These are phyloP conservation scores for Eledona agricola DNA, from an alignment of 2,888 invertebrate species.

Conservation along the genomic window DNA sequence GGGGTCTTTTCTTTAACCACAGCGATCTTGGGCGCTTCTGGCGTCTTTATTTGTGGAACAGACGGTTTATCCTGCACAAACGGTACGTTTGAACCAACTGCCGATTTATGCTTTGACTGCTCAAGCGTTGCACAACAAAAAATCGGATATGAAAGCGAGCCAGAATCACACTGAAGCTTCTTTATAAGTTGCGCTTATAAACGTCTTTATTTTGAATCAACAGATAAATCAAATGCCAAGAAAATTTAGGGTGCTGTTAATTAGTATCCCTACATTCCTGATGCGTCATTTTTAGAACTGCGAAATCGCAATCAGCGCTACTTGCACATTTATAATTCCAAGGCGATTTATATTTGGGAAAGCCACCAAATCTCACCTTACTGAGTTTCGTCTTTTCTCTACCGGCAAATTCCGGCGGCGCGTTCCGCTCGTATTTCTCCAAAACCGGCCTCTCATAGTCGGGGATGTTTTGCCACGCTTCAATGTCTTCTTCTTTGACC, in stretches of 20 bases:
- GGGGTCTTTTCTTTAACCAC: slow-evolving; percentile 82
- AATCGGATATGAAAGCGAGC: slow-evolving; percentile 38
- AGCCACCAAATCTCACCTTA: slow-evolving; percentile 51
- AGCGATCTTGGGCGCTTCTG: slow-evolving; percentile 85
- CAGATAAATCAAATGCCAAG: slow-evolving; percentile 44
- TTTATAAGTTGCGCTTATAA: slow-evolving; percentile 38
- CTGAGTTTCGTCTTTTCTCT: slow-evolving; percentile 61
- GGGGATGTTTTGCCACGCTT: slow-evolving; percentile 64
- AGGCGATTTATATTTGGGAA: slow-evolving; percentile 22
- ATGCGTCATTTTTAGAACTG: slow-evolving; percentile 22
- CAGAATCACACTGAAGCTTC: slow-evolving; percentile 41
- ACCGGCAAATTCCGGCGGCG: slow-evolving; percentile 64
- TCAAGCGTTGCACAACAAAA: slow-evolving; percentile 30
- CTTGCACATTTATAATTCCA: slow-evolving; percentile 23
- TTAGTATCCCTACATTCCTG: slow-evolving; percentile 36
- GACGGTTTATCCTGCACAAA: slow-evolving; percentile 35
- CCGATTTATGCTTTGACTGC: slow-evolving; percentile 18
- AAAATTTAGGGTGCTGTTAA: slow-evolving; percentile 37
- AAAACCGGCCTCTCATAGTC: slow-evolving; percentile 81
- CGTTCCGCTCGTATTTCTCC: slow-evolving; percentile 70
- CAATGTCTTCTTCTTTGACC: slow-evolving; percentile 48
- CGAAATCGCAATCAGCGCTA: slow-evolving; percentile 20
- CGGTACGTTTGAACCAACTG: slow-evolving; percentile 24
- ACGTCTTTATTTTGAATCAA: slow-evolving; percentile 38
- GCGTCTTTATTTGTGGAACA: slow-evolving; percentile 75